Evolutionary conservation across 2,888 invertebrate species (phyloP).

Genomic region (Drosophila nr. perissopoda): DNA sequence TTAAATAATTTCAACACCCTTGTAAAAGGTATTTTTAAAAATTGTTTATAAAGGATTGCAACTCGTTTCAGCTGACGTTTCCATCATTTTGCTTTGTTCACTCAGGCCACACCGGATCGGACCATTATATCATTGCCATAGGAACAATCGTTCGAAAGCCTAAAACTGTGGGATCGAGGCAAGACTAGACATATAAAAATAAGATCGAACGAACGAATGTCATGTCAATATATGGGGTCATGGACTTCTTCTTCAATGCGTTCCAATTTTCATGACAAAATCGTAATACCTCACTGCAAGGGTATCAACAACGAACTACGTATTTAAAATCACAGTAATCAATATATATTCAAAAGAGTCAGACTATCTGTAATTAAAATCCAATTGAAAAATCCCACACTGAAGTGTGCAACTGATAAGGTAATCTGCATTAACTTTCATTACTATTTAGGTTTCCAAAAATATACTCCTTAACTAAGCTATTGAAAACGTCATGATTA

Average conservation of each 20-base stretch:
- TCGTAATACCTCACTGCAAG: neutral
- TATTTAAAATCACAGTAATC: neutral
- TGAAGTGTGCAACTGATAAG: neutral
- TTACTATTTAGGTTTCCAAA: neutral
- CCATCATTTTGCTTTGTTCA: too few relatives aligned
- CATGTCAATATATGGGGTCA: too few relatives aligned
- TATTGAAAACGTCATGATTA: neutral
- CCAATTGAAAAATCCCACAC: neutral
- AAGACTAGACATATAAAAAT: too few relatives aligned
- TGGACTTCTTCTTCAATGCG: too few relatives aligned
- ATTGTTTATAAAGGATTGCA: too few relatives aligned
- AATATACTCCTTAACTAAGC: neutral
- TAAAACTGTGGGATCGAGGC: too few relatives aligned
- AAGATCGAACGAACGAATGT: too few relatives aligned
- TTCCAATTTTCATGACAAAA: neutral
- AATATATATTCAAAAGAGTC: neutral
- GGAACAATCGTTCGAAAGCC: too few relatives aligned
- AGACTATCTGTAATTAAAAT: slow-evolving; percentile 6
- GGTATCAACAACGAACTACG: neutral
- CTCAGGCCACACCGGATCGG: too few relatives aligned
- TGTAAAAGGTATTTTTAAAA: neutral
- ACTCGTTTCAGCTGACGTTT: too few relatives aligned
- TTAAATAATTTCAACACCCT: neutral
- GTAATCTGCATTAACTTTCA: neutral
- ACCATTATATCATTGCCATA: too few relatives aligned